Evolutionary conservation across 1,140 invertebrate species (phyloP), one percentile per base, ranked within the genome.

Genomic region (Pachypeltis micranthus): DNA sequence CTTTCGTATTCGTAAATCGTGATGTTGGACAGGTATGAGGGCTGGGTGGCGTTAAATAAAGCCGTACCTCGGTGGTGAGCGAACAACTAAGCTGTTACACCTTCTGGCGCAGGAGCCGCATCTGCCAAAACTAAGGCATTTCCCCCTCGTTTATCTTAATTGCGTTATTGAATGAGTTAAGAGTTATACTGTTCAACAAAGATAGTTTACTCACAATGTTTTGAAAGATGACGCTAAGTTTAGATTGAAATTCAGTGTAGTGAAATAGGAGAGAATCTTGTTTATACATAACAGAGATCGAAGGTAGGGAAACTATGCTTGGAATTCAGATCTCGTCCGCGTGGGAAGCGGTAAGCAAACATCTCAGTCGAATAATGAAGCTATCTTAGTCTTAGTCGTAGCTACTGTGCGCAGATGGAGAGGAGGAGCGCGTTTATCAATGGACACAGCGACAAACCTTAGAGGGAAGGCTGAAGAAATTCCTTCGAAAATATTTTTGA

Each of bases 301-400:
- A 51, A 51, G 47, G 47, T 51, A 51, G 47, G 47, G 47, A 51
- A 51, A 21, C 47, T 10, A 51, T 51, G 47, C 47, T 21, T 51
- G 47, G 47, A 16, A 51, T 51, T 21, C 23, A 51, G 47, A 51
- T 51, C 47, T 10, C 47, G 47, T 21, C 12, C 12, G 47, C 47
- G 47, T 51, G 47, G 47, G 47, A 51, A 51, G 47, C 4, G 4
- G 47, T 51, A 51, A 51, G 47, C 47, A 51, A 51, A 51, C 47
- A 51, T 51, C 47, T 51, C 21, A 21, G 47, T 51, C 47, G 21
- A 51, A 51, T 51, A 51, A 51, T 51, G 23, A 21, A 39, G 47
- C 47, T 51, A 51, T 51, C 47, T 51, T 51, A 21, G 47, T 51
- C 47, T 51, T 51, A 4, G 3, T 10, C 10, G 47, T n/a, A n/a